Conservation (phyloP, 2,797 vertebrate species). For the Notolepis coatsorum region DNA sequence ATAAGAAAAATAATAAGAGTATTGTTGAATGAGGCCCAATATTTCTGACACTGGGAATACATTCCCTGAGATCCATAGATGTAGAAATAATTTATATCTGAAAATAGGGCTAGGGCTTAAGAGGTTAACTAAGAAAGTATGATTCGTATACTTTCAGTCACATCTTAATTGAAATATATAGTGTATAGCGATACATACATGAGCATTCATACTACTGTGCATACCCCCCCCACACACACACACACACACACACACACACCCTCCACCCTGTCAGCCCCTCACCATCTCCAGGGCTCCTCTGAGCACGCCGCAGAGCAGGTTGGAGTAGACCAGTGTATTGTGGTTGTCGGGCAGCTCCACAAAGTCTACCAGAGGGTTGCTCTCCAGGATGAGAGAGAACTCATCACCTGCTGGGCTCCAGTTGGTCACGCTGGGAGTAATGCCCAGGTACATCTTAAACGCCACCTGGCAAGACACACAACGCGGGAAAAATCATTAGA, state of each 20-base stretch:
- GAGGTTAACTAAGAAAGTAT: too few relatives aligned
- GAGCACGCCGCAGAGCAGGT: slow-evolving; percentile 93
- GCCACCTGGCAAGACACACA: slow-evolving; percentile 83
- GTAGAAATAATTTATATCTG: too few relatives aligned
- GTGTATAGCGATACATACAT: background rate
- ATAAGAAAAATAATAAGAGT: too few relatives aligned
- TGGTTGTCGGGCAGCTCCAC: slow-evolving; percentile 98
- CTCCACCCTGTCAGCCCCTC: slow-evolving; percentile 57
- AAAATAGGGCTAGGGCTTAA: too few relatives aligned
- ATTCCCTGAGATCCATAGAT: too few relatives aligned
- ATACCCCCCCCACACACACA: too few relatives aligned
- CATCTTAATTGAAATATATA: too few relatives aligned
- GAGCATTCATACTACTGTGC: background rate
- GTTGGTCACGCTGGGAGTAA: slow-evolving; percentile 97
- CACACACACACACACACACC: background rate
- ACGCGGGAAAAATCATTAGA: background rate
- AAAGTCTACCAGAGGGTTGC: slow-evolving; percentile 97
- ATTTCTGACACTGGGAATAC: too few relatives aligned
- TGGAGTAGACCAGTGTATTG: slow-evolving; percentile 95
- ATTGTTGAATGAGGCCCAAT: too few relatives aligned
- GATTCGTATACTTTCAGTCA: too few relatives aligned
- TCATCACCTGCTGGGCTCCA: slow-evolving; percentile 98
- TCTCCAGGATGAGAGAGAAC: slow-evolving; percentile 98
- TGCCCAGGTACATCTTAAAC: slow-evolving; percentile 98
- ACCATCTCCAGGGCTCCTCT: slow-evolving; percentile 98